Conservation (phyloP, 2,888 invertebrate genomes). For the Sesia bembeciformis region DNA sequence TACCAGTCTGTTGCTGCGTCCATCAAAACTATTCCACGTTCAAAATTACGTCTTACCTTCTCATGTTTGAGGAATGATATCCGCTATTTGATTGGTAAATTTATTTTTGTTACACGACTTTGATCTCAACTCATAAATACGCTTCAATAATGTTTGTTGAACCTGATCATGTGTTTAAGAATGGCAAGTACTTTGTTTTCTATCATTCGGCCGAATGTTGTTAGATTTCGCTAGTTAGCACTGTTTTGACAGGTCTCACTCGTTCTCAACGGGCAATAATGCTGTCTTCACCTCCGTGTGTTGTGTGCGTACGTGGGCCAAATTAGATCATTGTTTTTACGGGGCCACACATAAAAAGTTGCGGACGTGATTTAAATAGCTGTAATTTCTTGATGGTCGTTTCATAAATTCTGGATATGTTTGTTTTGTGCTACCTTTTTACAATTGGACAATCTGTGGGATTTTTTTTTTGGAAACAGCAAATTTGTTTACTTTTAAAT, state of each 20-base stretch:
- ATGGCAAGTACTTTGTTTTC: conserved; percentile 65
- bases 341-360: neutral
- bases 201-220: conserved; percentile 66
- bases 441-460: too few species aligned
- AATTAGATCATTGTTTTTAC: conserved; percentile 20
- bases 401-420: neutral
- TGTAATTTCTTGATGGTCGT: neutral
- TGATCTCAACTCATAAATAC: conserved; percentile 64
- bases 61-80: conserved; percentile 23
- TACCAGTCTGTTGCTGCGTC: neutral
- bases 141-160: conserved; percentile 56
- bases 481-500: too few species aligned
- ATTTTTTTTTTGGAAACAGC: too few species aligned
- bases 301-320: conserved; percentile 26
- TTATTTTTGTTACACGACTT: conserved; percentile 48
- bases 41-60: conserved; percentile 36
- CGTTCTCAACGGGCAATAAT: conserved; percentile 47
- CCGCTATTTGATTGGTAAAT: conserved; percentile 25
- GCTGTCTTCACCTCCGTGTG: conserved; percentile 49
- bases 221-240: conserved; percentile 60
- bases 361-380: neutral
- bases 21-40: conserved; percentile 25
- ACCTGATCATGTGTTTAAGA: conserved; percentile 55
- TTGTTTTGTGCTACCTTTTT: too few species aligned
- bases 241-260: conserved; percentile 68